Evolutionary conservation across 2,113 vertebrate genomes (phyloP).

Genomic region (Ranitomeya imitator): DNA sequence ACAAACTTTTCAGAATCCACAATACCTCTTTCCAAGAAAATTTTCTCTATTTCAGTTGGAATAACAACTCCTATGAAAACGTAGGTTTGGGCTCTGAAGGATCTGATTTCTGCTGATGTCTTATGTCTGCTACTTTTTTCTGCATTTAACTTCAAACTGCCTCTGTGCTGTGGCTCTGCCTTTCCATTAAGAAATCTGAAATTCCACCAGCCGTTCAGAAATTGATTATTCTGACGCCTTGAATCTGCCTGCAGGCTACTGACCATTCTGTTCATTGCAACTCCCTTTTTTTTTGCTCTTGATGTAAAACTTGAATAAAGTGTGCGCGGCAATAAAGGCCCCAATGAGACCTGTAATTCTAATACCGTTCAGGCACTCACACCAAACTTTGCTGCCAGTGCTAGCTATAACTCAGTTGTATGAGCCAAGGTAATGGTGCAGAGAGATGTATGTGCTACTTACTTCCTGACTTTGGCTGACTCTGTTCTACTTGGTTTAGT

Average conservation of each 20-base stretch:
- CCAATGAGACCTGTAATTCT: constrained; percentile 41
- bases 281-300: constrained; percentile 2
- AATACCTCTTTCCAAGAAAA: constrained; percentile 55
- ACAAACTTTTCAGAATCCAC: constrained; percentile 42
- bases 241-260: constrained; percentile 32
- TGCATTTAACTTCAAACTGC: constrained; percentile 46
- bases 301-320: constrained; percentile 32
- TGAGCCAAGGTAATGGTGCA: constrained; percentile 44
- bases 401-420: constrained; percentile 38
- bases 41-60: constrained; percentile 54
- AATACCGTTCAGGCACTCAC: constrained; percentile 25
- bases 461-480: constrained; percentile 53
- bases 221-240: constrained; percentile 45
- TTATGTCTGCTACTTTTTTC: constrained; percentile 49
- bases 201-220: constrained; percentile 38
- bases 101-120: constrained; percentile 58
- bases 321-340: constrained; percentile 40
- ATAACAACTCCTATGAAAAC: constrained; percentile 55
- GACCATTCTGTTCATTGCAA: constrained; percentile 12
- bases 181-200: constrained; percentile 44
- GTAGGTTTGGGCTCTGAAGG: constrained; percentile 48
- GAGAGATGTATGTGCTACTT: constrained; percentile 50
- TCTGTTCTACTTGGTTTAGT: constrained; percentile 39
- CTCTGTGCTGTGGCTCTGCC: constrained; percentile 38
- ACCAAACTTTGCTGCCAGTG: constrained; percentile 17